Conservation (phyloP, 2,888 invertebrate species). For the Adela reaumurella region DNA sequence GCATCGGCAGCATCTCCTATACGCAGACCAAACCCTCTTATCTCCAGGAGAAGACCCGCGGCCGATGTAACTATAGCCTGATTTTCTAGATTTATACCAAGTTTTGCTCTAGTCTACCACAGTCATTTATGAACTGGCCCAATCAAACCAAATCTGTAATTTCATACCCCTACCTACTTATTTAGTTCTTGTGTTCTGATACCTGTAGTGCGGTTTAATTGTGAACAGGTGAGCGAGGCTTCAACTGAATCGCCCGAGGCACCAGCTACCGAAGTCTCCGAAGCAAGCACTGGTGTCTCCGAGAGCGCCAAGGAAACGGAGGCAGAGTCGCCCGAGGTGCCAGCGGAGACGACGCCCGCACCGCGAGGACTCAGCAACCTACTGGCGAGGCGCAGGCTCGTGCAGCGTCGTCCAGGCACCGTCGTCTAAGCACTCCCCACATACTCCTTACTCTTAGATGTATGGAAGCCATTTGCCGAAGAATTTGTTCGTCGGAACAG, state of each 20-base stretch:
- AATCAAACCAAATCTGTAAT: too few species aligned
- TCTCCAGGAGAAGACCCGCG: conserved; percentile 47
- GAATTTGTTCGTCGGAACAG: too few species aligned
- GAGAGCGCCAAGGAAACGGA: conserved; percentile 35
- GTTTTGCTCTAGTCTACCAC: too few species aligned
- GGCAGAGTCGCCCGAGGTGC: conserved; percentile 30
- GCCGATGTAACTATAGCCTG: conserved; percentile 39
- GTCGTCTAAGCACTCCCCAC: too few species aligned
- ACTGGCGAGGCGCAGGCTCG: conserved; percentile 66
- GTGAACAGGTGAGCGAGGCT: neutral
- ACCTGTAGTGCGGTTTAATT: too few species aligned
- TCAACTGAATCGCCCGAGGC: conserved; percentile 24
- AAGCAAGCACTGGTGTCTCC: conserved; percentile 35
- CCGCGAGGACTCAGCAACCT: conserved; percentile 65
- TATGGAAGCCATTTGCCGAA: too few species aligned
- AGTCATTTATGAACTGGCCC: too few species aligned
- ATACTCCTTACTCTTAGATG: neutral
- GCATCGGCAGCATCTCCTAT: conserved; percentile 46
- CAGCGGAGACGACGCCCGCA: conserved; percentile 53
- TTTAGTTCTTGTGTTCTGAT: too few species aligned
- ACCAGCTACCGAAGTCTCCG: conserved; percentile 30
- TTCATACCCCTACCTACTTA: too few species aligned
- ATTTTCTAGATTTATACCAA: too few species aligned
- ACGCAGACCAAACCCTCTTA: conserved; percentile 52
- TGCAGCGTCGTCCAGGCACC: conserved; percentile 55